phyloP scores from a whole-genome alignment of 2,888 invertebrate genomes.

The Sphaeridia pumilis region DNA sequence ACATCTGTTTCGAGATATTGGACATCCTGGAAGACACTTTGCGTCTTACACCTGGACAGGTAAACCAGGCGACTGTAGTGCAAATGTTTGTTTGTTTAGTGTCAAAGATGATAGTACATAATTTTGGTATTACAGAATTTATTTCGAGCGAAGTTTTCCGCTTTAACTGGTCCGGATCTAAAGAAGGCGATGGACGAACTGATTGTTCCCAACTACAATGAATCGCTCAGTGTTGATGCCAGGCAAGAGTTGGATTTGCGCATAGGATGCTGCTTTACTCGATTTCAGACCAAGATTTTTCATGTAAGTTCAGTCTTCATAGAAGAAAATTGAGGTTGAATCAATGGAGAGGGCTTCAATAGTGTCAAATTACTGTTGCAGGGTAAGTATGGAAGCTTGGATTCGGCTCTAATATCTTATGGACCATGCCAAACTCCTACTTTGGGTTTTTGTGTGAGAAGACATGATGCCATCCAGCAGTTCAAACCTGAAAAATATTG shows the following conservation, averaged over 20 bases:
- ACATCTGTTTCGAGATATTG: constrained; percentile 92
- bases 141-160: constrained; percentile 91
- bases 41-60: constrained; percentile 40
- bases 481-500: constrained; percentile 97
- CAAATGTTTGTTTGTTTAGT: no score
- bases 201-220: constrained; percentile 83
- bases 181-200: constrained; percentile 80
- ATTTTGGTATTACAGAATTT: constrained; percentile 51
- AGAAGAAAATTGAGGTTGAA: no score
- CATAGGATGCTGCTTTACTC: constrained; percentile 96
- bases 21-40: constrained; percentile 62
- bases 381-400: constrained; percentile 94
- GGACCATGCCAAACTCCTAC: constrained; percentile 99
- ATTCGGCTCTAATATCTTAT: constrained; percentile 92
- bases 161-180: constrained; percentile 95
- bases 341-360: no score
- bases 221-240: constrained; percentile 89
- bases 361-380: constrained; percentile 37
- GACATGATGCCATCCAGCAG: constrained; percentile 93
- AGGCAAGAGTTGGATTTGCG: constrained; percentile 93
- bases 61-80: no score
- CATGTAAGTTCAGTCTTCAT: constrained; percentile 51
- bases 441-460: constrained; percentile 93
- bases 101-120: no score
- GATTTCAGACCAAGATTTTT: constrained; percentile 96